Conservation (phyloP, 92 coral and sea anemone genomes). For the Actinostola sp. region DNA sequence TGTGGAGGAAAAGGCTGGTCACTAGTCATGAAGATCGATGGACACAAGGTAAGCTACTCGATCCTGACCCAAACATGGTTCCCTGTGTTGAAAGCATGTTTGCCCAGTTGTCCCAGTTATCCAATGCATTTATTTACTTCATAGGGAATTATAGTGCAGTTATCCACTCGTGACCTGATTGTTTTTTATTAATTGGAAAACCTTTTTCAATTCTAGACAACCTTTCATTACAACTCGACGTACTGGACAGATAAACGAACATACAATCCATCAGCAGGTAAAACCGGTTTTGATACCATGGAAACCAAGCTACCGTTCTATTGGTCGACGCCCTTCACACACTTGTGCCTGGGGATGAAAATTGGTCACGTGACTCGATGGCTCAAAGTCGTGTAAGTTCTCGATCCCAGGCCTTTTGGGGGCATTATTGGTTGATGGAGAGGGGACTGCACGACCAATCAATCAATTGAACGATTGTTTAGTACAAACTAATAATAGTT, state of each 20-base stretch:
- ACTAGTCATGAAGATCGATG: constrained; percentile 53
- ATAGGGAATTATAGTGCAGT: no score
- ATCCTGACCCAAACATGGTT: no score
- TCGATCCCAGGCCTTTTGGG: no score
- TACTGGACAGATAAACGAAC: constrained; percentile 36
- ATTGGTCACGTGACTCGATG: constrained; percentile 21
- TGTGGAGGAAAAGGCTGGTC: constrained; percentile 64
- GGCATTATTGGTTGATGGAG: no score
- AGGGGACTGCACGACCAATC: no score
- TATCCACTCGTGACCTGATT: no score
- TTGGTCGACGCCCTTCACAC: constrained; percentile 33
- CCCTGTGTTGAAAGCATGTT: no score
- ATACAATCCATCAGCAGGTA: constrained; percentile 41
- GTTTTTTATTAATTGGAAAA: neutral
- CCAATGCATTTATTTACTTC: neutral
- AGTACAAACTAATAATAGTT: no score
- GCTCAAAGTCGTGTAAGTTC: constrained; percentile 8
- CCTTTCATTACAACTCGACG: constrained; percentile 49
- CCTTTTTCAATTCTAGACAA: constrained; percentile 40
- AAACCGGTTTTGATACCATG: constrained; percentile 53
- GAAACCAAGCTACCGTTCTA: constrained; percentile 47
- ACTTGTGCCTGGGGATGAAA: constrained; percentile 47
- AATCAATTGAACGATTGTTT: no score
- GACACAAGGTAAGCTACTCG: constrained; percentile 37
- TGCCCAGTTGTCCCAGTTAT: neutral